Percentiles rank a stretch among this genome's conserved stretches.
Evolutionary conservation across 2,113 vertebrate species (phyloP).

Genomic region (Rhinogobius similis): DNA sequence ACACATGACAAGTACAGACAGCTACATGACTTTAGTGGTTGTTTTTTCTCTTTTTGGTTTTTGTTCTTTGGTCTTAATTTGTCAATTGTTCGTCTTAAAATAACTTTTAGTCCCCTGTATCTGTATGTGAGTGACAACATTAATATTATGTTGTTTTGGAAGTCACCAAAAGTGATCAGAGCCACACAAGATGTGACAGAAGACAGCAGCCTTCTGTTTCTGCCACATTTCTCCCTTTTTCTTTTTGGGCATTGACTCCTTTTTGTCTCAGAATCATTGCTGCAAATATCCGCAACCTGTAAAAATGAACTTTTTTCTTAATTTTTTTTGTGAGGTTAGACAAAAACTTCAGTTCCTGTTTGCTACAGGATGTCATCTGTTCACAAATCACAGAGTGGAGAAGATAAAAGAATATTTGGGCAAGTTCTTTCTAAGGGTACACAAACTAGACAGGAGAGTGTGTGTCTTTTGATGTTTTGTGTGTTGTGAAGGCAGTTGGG

Average conservation of each 20-base stretch:
- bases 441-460: not conserved
- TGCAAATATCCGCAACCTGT: constrained; percentile 33
- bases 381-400: constrained; percentile 23
- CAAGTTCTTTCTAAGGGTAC: not conserved
- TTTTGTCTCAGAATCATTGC: constrained; percentile 25
- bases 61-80: constrained; percentile 70
- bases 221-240: constrained; percentile 44
- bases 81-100: constrained; percentile 62
- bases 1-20: constrained; percentile 56
- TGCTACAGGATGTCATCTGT: constrained; percentile 33
- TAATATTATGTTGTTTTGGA: constrained; percentile 55
- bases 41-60: constrained; percentile 33
- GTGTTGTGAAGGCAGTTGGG: constrained; percentile 4
- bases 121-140: constrained; percentile 58
- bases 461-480: not conserved
- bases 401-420: constrained; percentile 15
- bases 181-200: constrained; percentile 46
- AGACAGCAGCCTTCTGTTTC: constrained; percentile 37
- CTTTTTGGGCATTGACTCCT: constrained; percentile 26
- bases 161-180: constrained; percentile 57
- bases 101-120: constrained; percentile 48
- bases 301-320: constrained; percentile 27
- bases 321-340: constrained; percentile 36
- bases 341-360: constrained; percentile 28
- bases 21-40: constrained; percentile 44